phyloP scores from a whole-genome alignment of 2,888 invertebrate species.

The Patella depressa region DNA sequence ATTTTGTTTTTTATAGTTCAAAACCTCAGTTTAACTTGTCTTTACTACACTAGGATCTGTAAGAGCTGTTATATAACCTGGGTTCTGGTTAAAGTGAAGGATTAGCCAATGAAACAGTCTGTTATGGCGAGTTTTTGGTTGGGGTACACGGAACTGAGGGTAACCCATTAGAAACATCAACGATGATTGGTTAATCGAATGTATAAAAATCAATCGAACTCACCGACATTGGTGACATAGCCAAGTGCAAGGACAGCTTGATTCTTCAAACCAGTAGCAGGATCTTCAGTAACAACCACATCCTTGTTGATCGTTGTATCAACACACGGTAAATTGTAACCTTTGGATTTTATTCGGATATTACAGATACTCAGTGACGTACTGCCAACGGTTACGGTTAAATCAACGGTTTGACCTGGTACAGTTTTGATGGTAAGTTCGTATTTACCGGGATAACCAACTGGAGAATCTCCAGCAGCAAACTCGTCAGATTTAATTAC shows the following conservation, averaged over 20 bases:
- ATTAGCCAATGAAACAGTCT: too few species aligned
- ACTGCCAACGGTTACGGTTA: slow-evolving; percentile 27
- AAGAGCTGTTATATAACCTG: too few species aligned
- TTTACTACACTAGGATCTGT: too few species aligned
- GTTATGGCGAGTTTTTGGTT: too few species aligned
- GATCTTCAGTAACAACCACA: slow-evolving; percentile 17
- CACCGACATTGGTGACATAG: slow-evolving; percentile 45
- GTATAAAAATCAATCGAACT: background rate
- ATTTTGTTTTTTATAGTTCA: too few species aligned
- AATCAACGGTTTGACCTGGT: slow-evolving; percentile 32
- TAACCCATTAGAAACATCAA: too few species aligned
- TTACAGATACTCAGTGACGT: slow-evolving; percentile 43
- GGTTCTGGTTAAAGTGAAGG: too few species aligned
- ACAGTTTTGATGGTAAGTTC: slow-evolving; percentile 42
- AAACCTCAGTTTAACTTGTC: too few species aligned
- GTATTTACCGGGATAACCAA: slow-evolving; percentile 40
- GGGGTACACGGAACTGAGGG: too few species aligned
- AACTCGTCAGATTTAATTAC: background rate
- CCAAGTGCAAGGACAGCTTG: slow-evolving; percentile 34
- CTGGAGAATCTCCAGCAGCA: slow-evolving; percentile 24
- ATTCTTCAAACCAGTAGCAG: slow-evolving; percentile 27
- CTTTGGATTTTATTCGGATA: slow-evolving; percentile 38
- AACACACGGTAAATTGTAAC: slow-evolving; percentile 47
- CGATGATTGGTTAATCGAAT: too few species aligned
- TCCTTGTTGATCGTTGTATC: background rate